phyloP scores from a whole-genome alignment of 2,888 invertebrate genomes.

The Tridacna gigas region DNA sequence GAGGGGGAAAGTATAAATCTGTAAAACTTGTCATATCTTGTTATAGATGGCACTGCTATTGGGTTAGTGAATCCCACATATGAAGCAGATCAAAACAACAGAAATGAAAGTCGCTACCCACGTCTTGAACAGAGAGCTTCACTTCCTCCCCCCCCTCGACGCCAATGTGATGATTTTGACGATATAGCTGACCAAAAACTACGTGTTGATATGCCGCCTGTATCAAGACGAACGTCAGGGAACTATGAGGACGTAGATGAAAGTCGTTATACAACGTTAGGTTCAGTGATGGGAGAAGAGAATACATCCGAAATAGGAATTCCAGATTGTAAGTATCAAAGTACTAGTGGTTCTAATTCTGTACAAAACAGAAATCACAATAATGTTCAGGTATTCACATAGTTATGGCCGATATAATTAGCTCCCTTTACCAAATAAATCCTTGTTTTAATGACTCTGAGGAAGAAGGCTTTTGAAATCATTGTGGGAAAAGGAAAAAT shows the following conservation, averaged over 20 bases:
- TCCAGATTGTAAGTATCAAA: constrained; percentile 23
- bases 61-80: constrained; percentile 57
- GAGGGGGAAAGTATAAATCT: too few relatives aligned
- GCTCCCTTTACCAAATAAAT: too few relatives aligned
- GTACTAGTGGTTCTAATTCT: neutral
- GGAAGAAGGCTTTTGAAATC: neutral
- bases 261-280: constrained; percentile 52
- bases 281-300: constrained; percentile 30
- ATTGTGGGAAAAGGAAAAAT: neutral
- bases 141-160: constrained; percentile 28
- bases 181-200: constrained; percentile 46
- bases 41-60: constrained; percentile 36
- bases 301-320: neutral
- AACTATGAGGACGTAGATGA: constrained; percentile 56
- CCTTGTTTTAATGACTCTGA: too few relatives aligned
- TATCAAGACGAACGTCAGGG: constrained; percentile 8
- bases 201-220: constrained; percentile 20
- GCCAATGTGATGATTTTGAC: constrained; percentile 37
- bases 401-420: too few relatives aligned
- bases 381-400: too few relatives aligned
- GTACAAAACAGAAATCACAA: too few relatives aligned
- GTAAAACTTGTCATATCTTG: neutral
- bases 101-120: constrained; percentile 56
- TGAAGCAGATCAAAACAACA: constrained; percentile 42
- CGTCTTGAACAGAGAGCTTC: constrained; percentile 37